Evolutionary conservation across 2,888 invertebrate species (phyloP), one percentile per base, ranked within the genome.

Genomic region (Perizoma flavofasciatum): DNA sequence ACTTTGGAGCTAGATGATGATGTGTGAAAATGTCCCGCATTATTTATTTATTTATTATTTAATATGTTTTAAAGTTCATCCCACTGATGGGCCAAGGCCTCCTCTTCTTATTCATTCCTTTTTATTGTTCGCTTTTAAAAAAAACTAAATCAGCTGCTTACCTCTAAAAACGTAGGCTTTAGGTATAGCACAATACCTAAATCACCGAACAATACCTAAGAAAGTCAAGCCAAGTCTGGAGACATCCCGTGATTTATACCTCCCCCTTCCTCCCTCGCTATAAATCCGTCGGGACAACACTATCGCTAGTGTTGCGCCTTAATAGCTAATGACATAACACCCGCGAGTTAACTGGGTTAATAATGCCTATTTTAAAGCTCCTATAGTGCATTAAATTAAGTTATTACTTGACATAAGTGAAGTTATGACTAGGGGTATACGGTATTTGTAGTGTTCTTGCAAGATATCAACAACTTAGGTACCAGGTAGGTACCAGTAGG

Each of bases 261-360:
- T 5, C 54, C 58, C 58, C 55, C 51, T 44, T 22, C 62, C 53
- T 58, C 43, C 48, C 53, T 46, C 51, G 44, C 62, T 55, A 62
- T 62, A 62, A 62, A 62, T 65, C 67, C 61, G 46, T 53, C 65
- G 61, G 75, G 69, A 73, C 78, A 77, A 75, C 83, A 82, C 82
- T 85, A 83, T 83, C 74, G 75, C 74, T 77, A 75, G 78, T 81
- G 74, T 74, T 74, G 73, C 70, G 74, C 82, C 69, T 77, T 85
- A 85, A 83, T 78, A 79, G 75, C 81, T 78, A 80, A 83, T 81
- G 78, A 82, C 81, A 71, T 77, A 77, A 78, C 79, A 75, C 74
- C 46, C 33, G 34, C 52, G 37, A 52, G 55, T 55, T 59, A 49
- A 62, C 51, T 62, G 46, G 62, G 58, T 55, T 62, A 62, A 55